phyloP scores from a whole-genome alignment of 2,113 vertebrate species.

The Okapia johnstoni region DNA sequence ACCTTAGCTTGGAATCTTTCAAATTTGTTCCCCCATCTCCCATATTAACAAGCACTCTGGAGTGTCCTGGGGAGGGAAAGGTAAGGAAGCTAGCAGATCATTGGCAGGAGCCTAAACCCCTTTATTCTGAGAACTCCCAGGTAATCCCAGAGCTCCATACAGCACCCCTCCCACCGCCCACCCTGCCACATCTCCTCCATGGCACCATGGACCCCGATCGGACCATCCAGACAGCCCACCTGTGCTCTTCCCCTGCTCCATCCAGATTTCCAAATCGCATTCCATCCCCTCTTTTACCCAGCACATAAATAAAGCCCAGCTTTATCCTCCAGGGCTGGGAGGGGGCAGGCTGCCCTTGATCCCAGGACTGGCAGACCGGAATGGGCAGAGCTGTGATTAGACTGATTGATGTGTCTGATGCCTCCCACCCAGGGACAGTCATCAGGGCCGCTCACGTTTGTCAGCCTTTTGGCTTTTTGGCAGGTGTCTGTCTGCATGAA shows the following conservation, averaged over 20 bases:
- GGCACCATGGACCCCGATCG: not conserved
- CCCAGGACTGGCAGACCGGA: not conserved
- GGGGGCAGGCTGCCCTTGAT: not conserved
- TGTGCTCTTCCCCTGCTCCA: not conserved
- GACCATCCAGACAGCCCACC: fast-evolving
- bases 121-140: not conserved
- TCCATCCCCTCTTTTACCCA: not conserved
- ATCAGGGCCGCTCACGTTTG: not conserved
- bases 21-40: not conserved
- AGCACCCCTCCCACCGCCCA: not conserved
- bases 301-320: not conserved
- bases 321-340: not conserved
- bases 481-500: not conserved
- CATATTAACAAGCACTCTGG: not conserved
- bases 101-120: not conserved
- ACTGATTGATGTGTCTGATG: conserved; percentile 1
- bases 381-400: not conserved
- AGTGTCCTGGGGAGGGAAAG: not conserved
- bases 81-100: not conserved
- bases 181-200: too few relatives aligned
- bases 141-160: not conserved
- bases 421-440: not conserved
- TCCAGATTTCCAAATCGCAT: not conserved
- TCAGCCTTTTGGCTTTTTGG: not conserved
- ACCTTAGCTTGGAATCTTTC: not conserved